Percentiles rank a stretch among this genome's conserved stretches.
Evolutionary conservation across 2,113 vertebrate species (phyloP).

Genomic region (Eidolon helvum): DNA sequence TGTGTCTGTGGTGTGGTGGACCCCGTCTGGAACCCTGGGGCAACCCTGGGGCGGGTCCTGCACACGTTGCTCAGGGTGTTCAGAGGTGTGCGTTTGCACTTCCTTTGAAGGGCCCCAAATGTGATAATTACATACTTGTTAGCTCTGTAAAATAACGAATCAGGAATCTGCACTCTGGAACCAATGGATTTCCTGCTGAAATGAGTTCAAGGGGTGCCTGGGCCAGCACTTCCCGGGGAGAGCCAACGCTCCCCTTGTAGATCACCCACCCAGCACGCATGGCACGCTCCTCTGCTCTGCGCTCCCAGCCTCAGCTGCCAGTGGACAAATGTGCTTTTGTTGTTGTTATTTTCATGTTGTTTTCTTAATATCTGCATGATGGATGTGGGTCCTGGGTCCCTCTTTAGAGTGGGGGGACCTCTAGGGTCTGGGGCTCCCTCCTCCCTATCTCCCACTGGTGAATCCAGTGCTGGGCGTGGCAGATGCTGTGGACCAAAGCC

Average conservation of each 20-base stretch:
- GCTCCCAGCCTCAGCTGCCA: neutral
- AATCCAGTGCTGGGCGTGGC: neutral
- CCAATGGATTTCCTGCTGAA: conserved; percentile 58
- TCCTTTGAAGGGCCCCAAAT: neutral
- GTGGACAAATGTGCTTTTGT: neutral
- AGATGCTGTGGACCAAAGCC: neutral
- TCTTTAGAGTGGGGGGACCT: neutral
- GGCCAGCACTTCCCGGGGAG: neutral
- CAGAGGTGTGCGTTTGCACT: neutral
- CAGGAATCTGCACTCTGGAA: conserved; percentile 32
- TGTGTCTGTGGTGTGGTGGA: no score
- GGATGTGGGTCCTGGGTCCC: neutral
- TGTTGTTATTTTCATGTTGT: neutral
- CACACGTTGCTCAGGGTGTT: neutral
- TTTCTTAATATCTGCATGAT: neutral
- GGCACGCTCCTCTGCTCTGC: neutral
- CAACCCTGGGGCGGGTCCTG: neutral
- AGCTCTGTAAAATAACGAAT: conserved; percentile 37
- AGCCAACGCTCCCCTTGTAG: neutral
- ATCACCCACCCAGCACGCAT: fast-evolving
- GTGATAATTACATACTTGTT: conserved; percentile 53
- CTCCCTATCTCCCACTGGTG: neutral
- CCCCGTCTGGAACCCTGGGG: no score
- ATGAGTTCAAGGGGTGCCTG: conserved; percentile 47
- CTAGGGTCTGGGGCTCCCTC: neutral